Percentiles rank a stretch among this genome's conserved stretches.
These are phyloP conservation scores for Anarrhichthys ocellatus DNA, from an alignment of 2,113 vertebrate species.

Conservation along the genomic window DNA sequence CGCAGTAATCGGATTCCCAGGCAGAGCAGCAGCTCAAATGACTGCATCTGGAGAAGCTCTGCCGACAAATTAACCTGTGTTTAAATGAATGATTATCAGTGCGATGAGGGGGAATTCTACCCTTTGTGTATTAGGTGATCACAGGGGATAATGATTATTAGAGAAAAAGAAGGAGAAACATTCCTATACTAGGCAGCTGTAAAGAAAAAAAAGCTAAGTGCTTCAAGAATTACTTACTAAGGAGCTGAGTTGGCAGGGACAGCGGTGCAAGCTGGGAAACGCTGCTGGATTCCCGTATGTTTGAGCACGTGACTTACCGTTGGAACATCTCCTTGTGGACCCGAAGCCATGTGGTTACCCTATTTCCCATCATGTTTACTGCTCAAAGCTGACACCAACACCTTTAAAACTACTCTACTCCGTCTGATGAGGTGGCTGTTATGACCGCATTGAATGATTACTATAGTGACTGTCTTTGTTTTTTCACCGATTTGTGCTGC, in stretches of 20 bases:
- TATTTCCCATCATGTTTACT: constrained; percentile 10
- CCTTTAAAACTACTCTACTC: not conserved
- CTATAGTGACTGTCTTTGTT: not conserved
- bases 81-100: constrained; percentile 41
- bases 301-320: constrained; percentile 52
- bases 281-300: constrained; percentile 59
- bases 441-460: not conserved
- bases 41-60: constrained; percentile 33
- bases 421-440: not conserved
- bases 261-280: constrained; percentile 42
- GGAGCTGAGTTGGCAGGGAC: constrained; percentile 48
- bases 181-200: not conserved
- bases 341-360: constrained; percentile 1
- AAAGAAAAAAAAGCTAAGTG: constrained; percentile 18
- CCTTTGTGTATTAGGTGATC: constrained; percentile 17
- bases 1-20: constrained; percentile 27
- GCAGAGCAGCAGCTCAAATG: constrained; percentile 7
- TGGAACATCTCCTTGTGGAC: constrained; percentile 31
- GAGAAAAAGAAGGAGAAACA: constrained; percentile 19
- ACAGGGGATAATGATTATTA: constrained; percentile 36
- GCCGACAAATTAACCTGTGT: constrained; percentile 31
- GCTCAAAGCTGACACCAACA: not conserved
- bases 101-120: not conserved
- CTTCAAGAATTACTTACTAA: constrained; percentile 50
- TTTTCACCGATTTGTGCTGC: not conserved